Evolutionary conservation across 2,888 invertebrate genomes (phyloP).

Genomic region (Charanyca ferruginea): DNA sequence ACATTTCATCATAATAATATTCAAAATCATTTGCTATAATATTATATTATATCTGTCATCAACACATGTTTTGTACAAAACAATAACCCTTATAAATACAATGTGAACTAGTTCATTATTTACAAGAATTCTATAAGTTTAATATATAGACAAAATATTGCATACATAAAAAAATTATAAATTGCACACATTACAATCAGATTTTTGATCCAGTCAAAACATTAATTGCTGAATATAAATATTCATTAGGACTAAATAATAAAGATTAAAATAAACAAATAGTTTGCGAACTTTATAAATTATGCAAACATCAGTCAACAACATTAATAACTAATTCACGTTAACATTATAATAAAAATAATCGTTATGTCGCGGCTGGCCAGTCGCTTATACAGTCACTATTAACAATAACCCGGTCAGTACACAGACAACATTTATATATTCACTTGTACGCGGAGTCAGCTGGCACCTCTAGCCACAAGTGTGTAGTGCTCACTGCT

Average conservation of each 20-base stretch:
- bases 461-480: conserved; percentile 16
- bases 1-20: conserved; percentile 64
- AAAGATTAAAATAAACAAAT: conserved; percentile 76
- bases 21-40: conserved; percentile 66
- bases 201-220: conserved; percentile 90
- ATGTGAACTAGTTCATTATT: conserved; percentile 72
- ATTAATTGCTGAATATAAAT: conserved; percentile 72
- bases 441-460: conserved; percentile 28
- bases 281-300: conserved; percentile 82
- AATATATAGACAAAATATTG: conserved; percentile 66
- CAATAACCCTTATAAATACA: conserved; percentile 78
- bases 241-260: conserved; percentile 70
- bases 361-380: conserved; percentile 40
- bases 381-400: conserved; percentile 40
- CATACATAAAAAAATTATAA: conserved; percentile 76
- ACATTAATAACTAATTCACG: conserved; percentile 61
- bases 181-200: conserved; percentile 87
- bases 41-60: conserved; percentile 69
- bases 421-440: conserved; percentile 62
- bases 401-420: conserved; percentile 45
- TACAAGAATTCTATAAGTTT: conserved; percentile 75
- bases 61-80: conserved; percentile 79
- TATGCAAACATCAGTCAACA: conserved; percentile 85
- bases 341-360: conserved; percentile 53
- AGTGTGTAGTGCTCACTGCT: no score